Evolutionary conservation across 2,888 invertebrate genomes (phyloP), one percentile per base, ranked within the genome.

Genomic region (Loripinus fragilis): DNA sequence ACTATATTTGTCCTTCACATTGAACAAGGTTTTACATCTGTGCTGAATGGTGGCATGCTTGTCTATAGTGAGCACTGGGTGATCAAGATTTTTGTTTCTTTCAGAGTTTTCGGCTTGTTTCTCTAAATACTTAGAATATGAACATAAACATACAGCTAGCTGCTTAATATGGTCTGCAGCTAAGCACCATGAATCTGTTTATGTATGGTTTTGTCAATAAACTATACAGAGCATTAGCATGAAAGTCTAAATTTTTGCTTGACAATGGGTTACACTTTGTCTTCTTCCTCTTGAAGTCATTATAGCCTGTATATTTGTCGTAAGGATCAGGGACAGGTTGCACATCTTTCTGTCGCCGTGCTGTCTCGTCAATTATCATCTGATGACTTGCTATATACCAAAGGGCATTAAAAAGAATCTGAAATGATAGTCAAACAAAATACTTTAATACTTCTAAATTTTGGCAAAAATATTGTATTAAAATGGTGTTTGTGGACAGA

Each of bases 221-320:
- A 60, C 72, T 77, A 64, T 77, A 81, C 23, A 85, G 55, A 15
- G 76, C 77, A 42, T 82, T 45, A 20, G 38, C 35, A 52, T 85
- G 85, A 67, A 67, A 74, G 2, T 70, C n/a, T 3, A 79, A 55
- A 2, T 75, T 64, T 2, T 25, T 0, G 23, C 38, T 25, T 17
- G 52, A 30, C 52, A 71, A 30, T 28, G 41, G 71, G 1, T 45
- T 55, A 20, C 30, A 20, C 17, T 69, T 74, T 28, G 20, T 20
- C 38, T 55, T 71, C 38, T 68, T 78, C 28, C 66, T 55, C 25
- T 70, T 75, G 17, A 60, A 8, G 17, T 75, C 48, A 45, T 75
- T 64, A 48, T 69, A 75, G 0, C 74, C 74, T 25, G 35, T 33
- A 52, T 8, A 52, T 8, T 52, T 28, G 3, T 10, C 15, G 28